A percentile compares a stretch with the other conserved stretches of the same genome.
Conservation (phyloP, 2,888 invertebrate genomes). For the Cryptocephalus moraei region DNA sequence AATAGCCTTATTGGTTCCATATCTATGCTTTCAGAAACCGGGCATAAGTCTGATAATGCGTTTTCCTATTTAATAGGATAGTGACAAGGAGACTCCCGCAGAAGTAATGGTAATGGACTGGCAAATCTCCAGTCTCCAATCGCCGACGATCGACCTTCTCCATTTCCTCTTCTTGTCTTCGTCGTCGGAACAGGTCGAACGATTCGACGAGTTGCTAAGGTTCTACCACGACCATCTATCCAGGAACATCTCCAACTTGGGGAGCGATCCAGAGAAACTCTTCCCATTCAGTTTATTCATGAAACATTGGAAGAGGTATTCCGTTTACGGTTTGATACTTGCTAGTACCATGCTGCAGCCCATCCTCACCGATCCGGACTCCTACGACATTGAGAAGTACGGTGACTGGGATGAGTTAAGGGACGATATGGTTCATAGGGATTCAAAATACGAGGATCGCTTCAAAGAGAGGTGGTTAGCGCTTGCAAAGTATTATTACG, state of each 20-base stretch:
- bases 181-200: conserved; percentile 16
- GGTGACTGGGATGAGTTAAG: too few species aligned
- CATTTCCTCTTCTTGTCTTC: conserved; percentile 24
- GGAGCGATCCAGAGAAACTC: conserved; percentile 20
- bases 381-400: too few species aligned
- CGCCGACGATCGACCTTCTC: conserved; percentile 24
- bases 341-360: too few species aligned
- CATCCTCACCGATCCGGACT: too few species aligned
- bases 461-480: too few species aligned
- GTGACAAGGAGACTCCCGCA: conserved; percentile 6
- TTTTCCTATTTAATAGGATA: too few species aligned
- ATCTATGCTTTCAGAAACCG: too few species aligned
- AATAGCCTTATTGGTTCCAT: too few species aligned
- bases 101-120: conserved; percentile 20
- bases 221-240: conserved; percentile 24
- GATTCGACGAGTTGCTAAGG: conserved; percentile 21
- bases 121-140: conserved; percentile 15
- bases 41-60: too few species aligned
- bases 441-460: too few species aligned
- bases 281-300: conserved; percentile 23
- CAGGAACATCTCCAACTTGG: conserved; percentile 15
- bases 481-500: too few species aligned
- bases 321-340: conserved; percentile 7
- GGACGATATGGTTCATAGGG: too few species aligned
- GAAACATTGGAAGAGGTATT: conserved; percentile 23